Evolutionary conservation across 1,140 invertebrate genomes (phyloP).

Genomic region (Aphidius gifuensis): DNA sequence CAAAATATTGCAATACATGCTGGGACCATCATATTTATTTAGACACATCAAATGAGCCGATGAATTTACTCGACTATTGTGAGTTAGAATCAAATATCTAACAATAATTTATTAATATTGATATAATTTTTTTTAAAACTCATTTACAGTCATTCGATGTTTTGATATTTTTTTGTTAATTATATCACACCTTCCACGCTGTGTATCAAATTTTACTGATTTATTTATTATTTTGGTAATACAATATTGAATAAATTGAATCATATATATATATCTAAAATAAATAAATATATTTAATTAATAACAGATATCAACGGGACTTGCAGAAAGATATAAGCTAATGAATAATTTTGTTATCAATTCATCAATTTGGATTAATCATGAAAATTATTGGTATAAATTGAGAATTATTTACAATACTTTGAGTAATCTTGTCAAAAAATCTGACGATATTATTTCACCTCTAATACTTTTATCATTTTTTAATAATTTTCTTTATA

Average conservation of each 20-base stretch:
- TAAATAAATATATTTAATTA: no score
- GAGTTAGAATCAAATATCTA: no score
- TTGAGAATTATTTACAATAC: constrained; percentile 60
- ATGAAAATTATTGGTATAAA: constrained; percentile 53
- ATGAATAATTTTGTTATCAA: constrained; percentile 39
- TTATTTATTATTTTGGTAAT: constrained; percentile 62
- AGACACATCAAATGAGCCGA: no score
- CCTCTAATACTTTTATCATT: constrained; percentile 65
- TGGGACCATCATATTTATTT: no score
- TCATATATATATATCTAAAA: no score
- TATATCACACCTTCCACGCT: constrained; percentile 63
- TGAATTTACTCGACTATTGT: no score
- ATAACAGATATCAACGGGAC: constrained; percentile 43
- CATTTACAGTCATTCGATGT: no score
- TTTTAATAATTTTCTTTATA: constrained; percentile 69
- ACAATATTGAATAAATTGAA: no score
- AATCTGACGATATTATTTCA: constrained; percentile 59
- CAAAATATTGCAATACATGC: no score
- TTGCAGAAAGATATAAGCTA: constrained; percentile 47
- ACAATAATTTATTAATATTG: no score
- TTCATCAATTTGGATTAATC: constrained; percentile 19
- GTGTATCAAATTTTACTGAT: constrained; percentile 68
- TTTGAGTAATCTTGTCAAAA: constrained; percentile 58
- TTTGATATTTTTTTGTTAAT: constrained; percentile 48
- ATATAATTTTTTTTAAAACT: no score